Base-by-base conservation (phyloP, 2,113 vertebrate genomes). In the Eptatretus burgeri region DNA sequence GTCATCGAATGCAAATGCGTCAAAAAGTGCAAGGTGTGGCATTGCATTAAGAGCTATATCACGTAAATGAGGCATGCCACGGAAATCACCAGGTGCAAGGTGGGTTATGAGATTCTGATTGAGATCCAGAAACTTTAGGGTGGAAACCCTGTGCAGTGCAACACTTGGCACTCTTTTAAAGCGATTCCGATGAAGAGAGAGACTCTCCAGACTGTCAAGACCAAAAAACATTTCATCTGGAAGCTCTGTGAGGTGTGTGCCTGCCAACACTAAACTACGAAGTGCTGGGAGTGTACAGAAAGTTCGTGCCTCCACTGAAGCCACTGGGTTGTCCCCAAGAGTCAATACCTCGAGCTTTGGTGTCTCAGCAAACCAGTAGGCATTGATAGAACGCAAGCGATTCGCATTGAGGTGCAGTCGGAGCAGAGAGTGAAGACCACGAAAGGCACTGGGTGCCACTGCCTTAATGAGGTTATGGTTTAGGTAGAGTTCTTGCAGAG, bases 341-440 rank as follows among this genome's bases (percentile, higher is more conserved):
- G 95, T 98, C 56, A 98, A 80, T 50, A 98, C 95, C 72, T 98
- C 91, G 52, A 98, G 69, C 69, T 93, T 95, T 60, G 87, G 85
- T 1, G 84, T 98, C 1, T 81, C 79, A 69, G 88, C 82, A 75
- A 98, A 98, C 91, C 91, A 98, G 19, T 80, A 82, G 68, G 81
- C 87, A 67, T 81, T 82, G 13, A 98, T 95, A 64, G 81, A 74
- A 69, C 79, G 82, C 63, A 98, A 72, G 65, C 77, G 84, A 72
- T 98, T 98, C 64, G 91, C 93, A 69, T 98, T 98, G 50, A 98
- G 80, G 69, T 98, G 91, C 49, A 98, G 82, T 67, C 91, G 78
- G 66, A 98, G 73, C 14, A 98, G 77, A 51, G 80, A 89, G 65
- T 75, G 79, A 51, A 98, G 73, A 66, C 91, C 91, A 3, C 81